Base-by-base conservation (phyloP, 2,888 invertebrate genomes). In the Agrochola lota region DNA sequence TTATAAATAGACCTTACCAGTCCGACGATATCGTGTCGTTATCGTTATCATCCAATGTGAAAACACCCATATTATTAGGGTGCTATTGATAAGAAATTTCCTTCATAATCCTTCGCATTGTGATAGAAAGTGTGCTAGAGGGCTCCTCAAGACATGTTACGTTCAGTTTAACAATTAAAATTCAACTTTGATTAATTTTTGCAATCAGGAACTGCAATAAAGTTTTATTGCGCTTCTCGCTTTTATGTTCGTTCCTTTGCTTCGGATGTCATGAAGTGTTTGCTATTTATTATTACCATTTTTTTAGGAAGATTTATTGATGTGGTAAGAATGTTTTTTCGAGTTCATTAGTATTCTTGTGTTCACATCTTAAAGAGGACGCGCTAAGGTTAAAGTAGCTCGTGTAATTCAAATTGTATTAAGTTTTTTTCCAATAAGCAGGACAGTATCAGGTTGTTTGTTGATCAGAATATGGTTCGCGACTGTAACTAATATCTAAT, bases 201-300 rank as follows among this genome's bases (percentile, higher is more conserved):
- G 26, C 49, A 73, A 75, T 83, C 49, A 75, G 75, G 20, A 73
- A 64, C 5, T 35, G 52, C 70, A 71, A 59, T 68, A 72, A 73
- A 63, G 30, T 85, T 46, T 73, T 52, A 62, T 71, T 63, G 75
- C 12, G 17, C 20, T 52, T 1, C 23, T 75, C 35, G 26, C 35
- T 57, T 73, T 64, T 46, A 30, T 57, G 20, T 74, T 63, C 7
- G n/a, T 59, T 70, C 9, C 23, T 71, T 64, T 64, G 23, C 46
- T 80, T 63, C 63, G 55, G n/a, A 43, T 81, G 77, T 66, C 84
- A 87, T 86, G 88, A 81, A 77, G 84, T 69, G 60, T 77, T 74
- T 84, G 30, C 17, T 78, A 46, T 71, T 78, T 46, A 49, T 87
- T 62, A 77, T 59, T 55, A 69, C 46, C 9, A 20, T 88, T 64